These are phyloP conservation scores for Hoplodrina ambigua DNA, from an alignment of 2,888 invertebrate species.

Conservation along the genomic window DNA sequence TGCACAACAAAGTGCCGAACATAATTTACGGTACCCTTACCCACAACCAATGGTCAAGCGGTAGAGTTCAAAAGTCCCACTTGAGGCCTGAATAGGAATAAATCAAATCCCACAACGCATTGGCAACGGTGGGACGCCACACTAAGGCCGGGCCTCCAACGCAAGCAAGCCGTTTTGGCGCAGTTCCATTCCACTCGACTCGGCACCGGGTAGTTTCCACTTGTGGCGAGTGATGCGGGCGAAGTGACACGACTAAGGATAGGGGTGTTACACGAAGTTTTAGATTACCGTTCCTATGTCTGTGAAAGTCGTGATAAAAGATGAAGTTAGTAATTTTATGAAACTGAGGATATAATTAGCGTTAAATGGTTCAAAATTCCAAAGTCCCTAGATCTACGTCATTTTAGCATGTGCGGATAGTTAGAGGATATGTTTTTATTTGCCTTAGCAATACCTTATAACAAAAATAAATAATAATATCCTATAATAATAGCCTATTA, in stretches of 20 bases:
- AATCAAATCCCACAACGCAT: conserved; percentile 79
- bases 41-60: conserved; percentile 71
- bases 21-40: conserved; percentile 69
- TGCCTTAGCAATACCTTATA: too few relatives aligned
- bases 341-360: neutral
- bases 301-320: neutral
- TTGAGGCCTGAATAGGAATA: conserved; percentile 77
- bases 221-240: conserved; percentile 45
- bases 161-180: conserved; percentile 54
- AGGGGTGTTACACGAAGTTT: conserved; percentile 23
- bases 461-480: too few relatives aligned
- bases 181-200: conserved; percentile 58
- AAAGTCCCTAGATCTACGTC: too few relatives aligned
- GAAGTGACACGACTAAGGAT: conserved; percentile 18
- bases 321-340: neutral
- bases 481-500: too few relatives aligned
- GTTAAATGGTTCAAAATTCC: neutral
- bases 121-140: conserved; percentile 64
- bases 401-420: too few relatives aligned
- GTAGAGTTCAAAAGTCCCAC: conserved; percentile 77
- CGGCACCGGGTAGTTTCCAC: conserved; percentile 45
- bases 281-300: conserved; percentile 1
- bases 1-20: conserved; percentile 67
- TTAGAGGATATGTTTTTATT: too few relatives aligned
- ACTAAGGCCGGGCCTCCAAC: conserved; percentile 53